phyloP scores from a whole-genome alignment of 2,888 invertebrate genomes.

The Himalopsyche japonica region DNA sequence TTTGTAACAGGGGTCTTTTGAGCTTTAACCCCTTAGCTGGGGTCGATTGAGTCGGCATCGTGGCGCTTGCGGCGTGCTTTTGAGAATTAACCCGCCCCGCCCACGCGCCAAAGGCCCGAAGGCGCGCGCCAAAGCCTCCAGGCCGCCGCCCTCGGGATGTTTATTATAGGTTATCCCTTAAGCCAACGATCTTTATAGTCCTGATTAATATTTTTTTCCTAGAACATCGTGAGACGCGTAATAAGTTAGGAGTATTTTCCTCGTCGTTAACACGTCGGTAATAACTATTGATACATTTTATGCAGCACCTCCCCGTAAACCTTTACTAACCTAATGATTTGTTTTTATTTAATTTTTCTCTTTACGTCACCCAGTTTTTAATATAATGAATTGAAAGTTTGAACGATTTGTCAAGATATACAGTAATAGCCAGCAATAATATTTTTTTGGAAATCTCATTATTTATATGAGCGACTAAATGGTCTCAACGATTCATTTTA shows the following conservation, averaged over 20 bases:
- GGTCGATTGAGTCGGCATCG: neutral
- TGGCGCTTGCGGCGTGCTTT: constrained; percentile 30
- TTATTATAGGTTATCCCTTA: neutral
- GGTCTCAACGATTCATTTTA: too few species aligned
- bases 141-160: constrained; percentile 11
- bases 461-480: too few species aligned
- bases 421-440: too few species aligned
- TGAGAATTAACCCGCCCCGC: constrained; percentile 20
- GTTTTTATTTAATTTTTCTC: too few species aligned
- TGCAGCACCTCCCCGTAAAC: too few species aligned
- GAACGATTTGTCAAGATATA: too few species aligned
- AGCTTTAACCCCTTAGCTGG: neutral
- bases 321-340: too few species aligned
- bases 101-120: constrained; percentile 23
- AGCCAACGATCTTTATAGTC: neutral
- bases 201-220: neutral
- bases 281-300: too few species aligned
- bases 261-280: neutral
- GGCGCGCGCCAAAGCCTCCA: neutral
- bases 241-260: neutral
- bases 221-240: neutral
- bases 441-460: too few species aligned
- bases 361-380: too few species aligned
- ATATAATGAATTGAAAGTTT: too few species aligned
- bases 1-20: neutral